phyloP scores from a whole-genome alignment of 2,888 invertebrate genomes.

The Unio pictorum region DNA sequence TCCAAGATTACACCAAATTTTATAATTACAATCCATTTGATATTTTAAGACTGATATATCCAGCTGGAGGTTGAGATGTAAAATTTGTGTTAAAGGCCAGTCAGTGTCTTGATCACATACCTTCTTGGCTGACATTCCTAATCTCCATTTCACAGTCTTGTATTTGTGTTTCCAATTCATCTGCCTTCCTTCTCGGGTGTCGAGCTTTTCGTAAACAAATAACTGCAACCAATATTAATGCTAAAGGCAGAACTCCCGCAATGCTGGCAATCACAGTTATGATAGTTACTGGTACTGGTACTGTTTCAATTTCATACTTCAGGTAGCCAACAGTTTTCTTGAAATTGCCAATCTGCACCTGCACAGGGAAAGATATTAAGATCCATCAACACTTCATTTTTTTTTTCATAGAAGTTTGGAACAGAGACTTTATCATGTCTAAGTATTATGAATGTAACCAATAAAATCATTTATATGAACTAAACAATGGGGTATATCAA shows the following conservation, averaged over 20 bases:
- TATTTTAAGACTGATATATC: no score
- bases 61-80: no score
- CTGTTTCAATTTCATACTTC: conserved; percentile 6
- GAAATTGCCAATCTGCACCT: conserved; percentile 23
- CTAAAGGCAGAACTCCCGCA: conserved; percentile 1
- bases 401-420: no score
- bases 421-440: no score
- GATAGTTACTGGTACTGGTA: conserved; percentile 1
- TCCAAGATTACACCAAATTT: no score
- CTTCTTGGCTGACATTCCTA: conserved; percentile 26
- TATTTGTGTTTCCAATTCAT: conserved; percentile 17
- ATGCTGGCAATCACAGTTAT: conserved; percentile 7
- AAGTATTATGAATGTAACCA: no score
- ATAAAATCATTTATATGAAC: no score
- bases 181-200: conserved; percentile 8
- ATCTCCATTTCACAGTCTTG: conserved; percentile 27
- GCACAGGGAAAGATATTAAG: conserved; percentile 1
- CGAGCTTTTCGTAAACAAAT: conserved; percentile 7
- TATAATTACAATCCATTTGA: no score
- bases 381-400: no score
- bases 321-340: conserved; percentile 13
- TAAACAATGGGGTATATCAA: no score
- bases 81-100: no score
- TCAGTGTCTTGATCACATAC: conserved; percentile 8
- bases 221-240: conserved; percentile 4